Conservation (phyloP, 2,113 vertebrate species). For the Hyla sarda region DNA sequence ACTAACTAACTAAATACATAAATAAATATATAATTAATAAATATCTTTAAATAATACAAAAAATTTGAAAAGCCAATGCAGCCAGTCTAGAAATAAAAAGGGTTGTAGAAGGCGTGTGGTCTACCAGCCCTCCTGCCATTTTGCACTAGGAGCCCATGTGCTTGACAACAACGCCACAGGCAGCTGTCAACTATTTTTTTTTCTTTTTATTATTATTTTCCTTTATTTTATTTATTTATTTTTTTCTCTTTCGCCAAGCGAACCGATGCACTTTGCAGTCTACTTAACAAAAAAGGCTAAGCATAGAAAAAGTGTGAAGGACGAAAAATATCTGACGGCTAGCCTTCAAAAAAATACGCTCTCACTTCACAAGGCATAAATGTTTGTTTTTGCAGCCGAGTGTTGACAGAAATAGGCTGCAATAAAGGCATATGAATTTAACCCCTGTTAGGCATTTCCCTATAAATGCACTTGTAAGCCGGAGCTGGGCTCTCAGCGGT, state of each 20-base stretch:
- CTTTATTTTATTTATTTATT: slow-evolving; percentile 51
- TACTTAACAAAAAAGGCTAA: slow-evolving; percentile 83
- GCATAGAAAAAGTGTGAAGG: slow-evolving; percentile 84
- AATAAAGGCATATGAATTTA: slow-evolving; percentile 78
- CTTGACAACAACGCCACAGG: slow-evolving; percentile 71
- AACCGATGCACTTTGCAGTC: slow-evolving; percentile 80
- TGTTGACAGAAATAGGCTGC: slow-evolving; percentile 86
- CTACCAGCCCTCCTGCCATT: slow-evolving; percentile 71
- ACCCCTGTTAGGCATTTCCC: slow-evolving; percentile 78
- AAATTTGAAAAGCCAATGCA: not conserved
- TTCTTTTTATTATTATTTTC: not conserved
- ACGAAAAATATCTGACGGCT: slow-evolving; percentile 84
- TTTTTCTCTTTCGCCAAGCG: slow-evolving; percentile 65
- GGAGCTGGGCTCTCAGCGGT: slow-evolving; percentile 59
- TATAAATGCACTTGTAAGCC: slow-evolving; percentile 61
- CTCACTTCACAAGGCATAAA: slow-evolving; percentile 82
- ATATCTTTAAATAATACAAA: not conserved
- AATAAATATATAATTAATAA: too few species aligned
- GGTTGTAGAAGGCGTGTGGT: slow-evolving; percentile 65
- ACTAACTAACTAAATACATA: too few species aligned
- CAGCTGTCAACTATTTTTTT: slow-evolving; percentile 70
- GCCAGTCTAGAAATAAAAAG: not conserved
- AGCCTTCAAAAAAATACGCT: slow-evolving; percentile 84
- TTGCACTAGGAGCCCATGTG: slow-evolving; percentile 64
- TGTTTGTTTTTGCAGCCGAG: slow-evolving; percentile 76